Conservation (phyloP, 2,113 vertebrate species). For the Scomber japonicus region DNA sequence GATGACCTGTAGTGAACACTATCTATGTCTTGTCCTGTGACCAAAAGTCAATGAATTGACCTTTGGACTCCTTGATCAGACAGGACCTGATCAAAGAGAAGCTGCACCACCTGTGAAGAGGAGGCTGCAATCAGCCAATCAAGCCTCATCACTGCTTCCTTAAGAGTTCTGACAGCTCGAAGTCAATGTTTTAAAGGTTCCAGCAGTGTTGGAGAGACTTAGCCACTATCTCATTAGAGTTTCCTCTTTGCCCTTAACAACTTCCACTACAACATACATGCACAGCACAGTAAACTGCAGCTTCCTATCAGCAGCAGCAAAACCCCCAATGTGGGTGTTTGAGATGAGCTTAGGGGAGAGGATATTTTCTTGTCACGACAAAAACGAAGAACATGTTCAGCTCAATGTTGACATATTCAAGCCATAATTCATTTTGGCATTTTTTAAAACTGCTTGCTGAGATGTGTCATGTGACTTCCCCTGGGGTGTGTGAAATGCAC, state of each 20-base stretch:
- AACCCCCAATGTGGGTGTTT: constrained; percentile 61
- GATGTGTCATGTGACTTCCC: constrained; percentile 45
- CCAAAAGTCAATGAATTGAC: constrained; percentile 23
- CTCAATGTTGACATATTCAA: constrained; percentile 16
- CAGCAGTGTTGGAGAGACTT: constrained; percentile 11
- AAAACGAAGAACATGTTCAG: constrained; percentile 15
- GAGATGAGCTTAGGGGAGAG: constrained; percentile 58
- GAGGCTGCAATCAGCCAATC: constrained; percentile 15
- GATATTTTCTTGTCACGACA: constrained; percentile 74
- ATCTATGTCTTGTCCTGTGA: background rate
- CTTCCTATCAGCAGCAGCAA: constrained; percentile 29
- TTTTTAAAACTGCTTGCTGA: constrained; percentile 29
- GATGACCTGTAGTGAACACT: background rate
- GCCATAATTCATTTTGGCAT: constrained; percentile 33
- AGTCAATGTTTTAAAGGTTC: background rate
- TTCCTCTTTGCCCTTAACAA: background rate
- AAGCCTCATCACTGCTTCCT: constrained; percentile 17
- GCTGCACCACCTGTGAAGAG: constrained; percentile 35
- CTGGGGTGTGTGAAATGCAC: constrained; percentile 39
- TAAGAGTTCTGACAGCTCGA: constrained; percentile 18
- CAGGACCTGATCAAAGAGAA: background rate
- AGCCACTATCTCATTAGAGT: background rate
- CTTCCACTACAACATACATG: background rate
- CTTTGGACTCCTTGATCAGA: constrained; percentile 6
- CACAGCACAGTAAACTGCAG: constrained; percentile 5